phyloP scores from a whole-genome alignment of 30 jellyfish, hydroid and myxozoan species.

The Turritopsis dohrnii region DNA sequence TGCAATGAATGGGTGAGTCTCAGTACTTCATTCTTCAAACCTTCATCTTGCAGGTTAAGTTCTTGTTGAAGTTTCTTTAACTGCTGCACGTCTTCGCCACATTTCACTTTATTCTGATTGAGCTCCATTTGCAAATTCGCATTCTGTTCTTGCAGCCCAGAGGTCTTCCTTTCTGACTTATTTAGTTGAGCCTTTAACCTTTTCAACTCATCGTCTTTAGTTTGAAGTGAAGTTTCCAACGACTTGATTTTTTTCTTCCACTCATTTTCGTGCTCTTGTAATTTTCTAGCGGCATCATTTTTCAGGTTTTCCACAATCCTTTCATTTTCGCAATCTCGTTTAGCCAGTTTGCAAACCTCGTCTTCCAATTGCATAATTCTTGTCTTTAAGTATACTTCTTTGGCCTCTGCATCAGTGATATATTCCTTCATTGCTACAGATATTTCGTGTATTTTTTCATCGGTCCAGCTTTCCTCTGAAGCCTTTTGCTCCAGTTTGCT shows the following conservation, averaged over 20 bases:
- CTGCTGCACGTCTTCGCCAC: neutral
- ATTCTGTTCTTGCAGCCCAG: neutral
- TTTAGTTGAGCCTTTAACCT: neutral
- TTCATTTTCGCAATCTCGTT: neutral
- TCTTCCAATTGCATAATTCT: neutral
- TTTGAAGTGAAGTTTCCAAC: neutral
- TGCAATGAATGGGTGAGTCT: neutral
- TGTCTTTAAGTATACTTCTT: neutral
- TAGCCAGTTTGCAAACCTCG: neutral
- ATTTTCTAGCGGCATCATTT: neutral
- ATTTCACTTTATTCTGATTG: neutral
- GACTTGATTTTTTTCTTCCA: neutral
- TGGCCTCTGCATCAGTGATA: neutral
- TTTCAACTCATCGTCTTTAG: neutral
- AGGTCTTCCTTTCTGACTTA: neutral
- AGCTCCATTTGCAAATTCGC: neutral
- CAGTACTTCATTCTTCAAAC: neutral
- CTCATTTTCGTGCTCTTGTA: neutral
- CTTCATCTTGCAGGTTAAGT: neutral
- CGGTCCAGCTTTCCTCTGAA: neutral
- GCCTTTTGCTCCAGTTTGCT: neutral
- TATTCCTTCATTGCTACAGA: neutral
- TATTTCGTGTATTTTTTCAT: neutral
- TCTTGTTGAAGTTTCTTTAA: neutral
- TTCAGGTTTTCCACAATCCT: neutral